Conservation (phyloP, 2,888 invertebrate genomes). For the Dendrolimus pini region DNA sequence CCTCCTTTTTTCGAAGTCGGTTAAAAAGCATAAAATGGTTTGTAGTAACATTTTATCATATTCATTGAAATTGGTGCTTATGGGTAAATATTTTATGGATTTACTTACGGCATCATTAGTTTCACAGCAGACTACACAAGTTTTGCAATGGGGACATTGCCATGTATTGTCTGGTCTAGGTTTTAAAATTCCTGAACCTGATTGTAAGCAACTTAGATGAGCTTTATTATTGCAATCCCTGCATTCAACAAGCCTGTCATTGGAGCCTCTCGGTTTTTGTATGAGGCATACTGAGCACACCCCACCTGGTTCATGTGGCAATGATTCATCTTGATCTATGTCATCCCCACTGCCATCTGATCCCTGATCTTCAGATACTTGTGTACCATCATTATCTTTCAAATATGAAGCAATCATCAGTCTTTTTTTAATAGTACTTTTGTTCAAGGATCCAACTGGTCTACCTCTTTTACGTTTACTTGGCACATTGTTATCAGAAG, state of each 20-base stretch:
- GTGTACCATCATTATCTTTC: slow-evolving; percentile 46
- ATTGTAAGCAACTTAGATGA: slow-evolving; percentile 81
- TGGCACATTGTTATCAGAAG: slow-evolving; percentile 88
- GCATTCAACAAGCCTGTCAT: slow-evolving; percentile 81
- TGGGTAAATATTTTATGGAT: not conserved
- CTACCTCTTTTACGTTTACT: slow-evolving; percentile 82
- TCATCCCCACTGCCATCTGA: slow-evolving; percentile 68
- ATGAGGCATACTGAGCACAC: slow-evolving; percentile 79
- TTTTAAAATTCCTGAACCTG: slow-evolving; percentile 80
- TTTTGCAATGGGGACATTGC: slow-evolving; percentile 95
- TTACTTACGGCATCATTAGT: slow-evolving; percentile 83
- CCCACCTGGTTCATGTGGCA: slow-evolving; percentile 68
- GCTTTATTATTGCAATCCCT: slow-evolving; percentile 85
- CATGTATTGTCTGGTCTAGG: slow-evolving; percentile 82
- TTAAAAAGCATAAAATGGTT: too few species aligned
- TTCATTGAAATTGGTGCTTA: too few species aligned
- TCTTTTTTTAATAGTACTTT: slow-evolving; percentile 74
- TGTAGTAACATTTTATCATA: too few species aligned
- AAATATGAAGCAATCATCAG: slow-evolving; percentile 41
- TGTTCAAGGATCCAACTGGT: slow-evolving; percentile 79
- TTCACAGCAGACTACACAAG: slow-evolving; percentile 88
- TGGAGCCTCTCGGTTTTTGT: slow-evolving; percentile 75
- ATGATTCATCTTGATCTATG: slow-evolving; percentile 54
- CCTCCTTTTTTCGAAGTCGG: too few species aligned
- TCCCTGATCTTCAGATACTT: slow-evolving; percentile 53